Evolutionary conservation across 2,113 vertebrate genomes (phyloP).

Genomic region (Gopherus evgoodei): DNA sequence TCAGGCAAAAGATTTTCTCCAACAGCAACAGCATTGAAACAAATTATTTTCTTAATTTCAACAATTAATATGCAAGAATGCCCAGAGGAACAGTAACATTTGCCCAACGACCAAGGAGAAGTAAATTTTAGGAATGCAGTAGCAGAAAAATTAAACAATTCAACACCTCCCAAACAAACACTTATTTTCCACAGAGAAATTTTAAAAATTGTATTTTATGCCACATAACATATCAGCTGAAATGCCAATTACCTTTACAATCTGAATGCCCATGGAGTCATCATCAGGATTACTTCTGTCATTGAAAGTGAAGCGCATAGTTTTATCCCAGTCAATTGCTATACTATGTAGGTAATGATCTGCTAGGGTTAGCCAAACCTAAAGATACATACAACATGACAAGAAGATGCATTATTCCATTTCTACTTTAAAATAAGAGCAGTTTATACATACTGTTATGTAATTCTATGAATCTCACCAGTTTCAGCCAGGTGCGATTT

Average conservation of each 20-base stretch:
- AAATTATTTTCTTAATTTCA: background rate
- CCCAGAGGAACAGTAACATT: background rate
- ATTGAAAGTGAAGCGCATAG: constrained; percentile 97
- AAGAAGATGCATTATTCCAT: background rate
- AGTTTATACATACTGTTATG: background rate
- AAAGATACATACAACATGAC: constrained; percentile 16
- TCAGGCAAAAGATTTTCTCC: background rate
- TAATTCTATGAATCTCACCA: background rate
- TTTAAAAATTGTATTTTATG: background rate
- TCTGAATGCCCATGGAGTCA: constrained; percentile 97
- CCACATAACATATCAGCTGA: background rate
- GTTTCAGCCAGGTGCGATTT: background rate
- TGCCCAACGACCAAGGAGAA: background rate
- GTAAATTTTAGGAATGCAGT: background rate
- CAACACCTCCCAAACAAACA: background rate
- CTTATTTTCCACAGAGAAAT: background rate
- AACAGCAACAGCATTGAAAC: background rate
- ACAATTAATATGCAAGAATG: background rate
- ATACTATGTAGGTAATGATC: constrained; percentile 97
- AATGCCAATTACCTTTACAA: constrained; percentile 90
- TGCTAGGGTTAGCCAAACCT: constrained; percentile 98
- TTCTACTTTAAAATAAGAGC: background rate
- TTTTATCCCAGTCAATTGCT: constrained; percentile 99
- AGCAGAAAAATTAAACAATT: background rate
- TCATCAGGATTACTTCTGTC: constrained; percentile 99